Percentiles rank a stretch among this genome's conserved stretches.
These are phyloP conservation scores for Gisinianus flammeolus DNA, from an alignment of 2,888 invertebrate species.

Conservation along the genomic window DNA sequence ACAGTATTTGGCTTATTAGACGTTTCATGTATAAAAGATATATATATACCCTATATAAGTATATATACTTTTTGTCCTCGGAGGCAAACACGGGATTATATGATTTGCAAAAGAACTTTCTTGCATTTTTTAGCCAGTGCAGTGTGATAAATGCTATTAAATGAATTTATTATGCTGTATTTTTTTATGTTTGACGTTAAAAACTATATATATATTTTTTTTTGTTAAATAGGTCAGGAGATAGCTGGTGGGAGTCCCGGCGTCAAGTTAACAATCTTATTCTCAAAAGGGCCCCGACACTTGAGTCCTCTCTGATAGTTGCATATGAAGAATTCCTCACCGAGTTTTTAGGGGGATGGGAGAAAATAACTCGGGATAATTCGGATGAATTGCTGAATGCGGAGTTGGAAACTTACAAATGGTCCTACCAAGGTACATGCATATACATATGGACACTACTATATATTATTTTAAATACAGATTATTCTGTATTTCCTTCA, in stretches of 20 bases:
- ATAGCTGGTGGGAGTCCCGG: slow-evolving; percentile 8
- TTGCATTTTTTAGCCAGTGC: too few species aligned
- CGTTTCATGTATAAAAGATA: too few species aligned
- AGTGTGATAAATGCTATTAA: too few species aligned
- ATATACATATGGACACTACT: too few species aligned
- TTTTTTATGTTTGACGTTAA: background rate
- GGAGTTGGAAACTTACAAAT: background rate
- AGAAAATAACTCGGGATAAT: background rate
- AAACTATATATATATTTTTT: background rate
- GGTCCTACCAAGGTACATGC: background rate
- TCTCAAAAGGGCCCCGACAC: slow-evolving; percentile 63
- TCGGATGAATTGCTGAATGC: background rate
- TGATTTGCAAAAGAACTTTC: too few species aligned
- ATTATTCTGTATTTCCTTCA: background rate
- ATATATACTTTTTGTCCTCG: too few species aligned
- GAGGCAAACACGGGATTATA: too few species aligned
- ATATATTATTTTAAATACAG: too few species aligned
- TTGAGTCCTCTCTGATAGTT: slow-evolving; percentile 61
- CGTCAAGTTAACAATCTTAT: background rate
- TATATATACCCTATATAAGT: too few species aligned
- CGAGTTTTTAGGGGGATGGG: slow-evolving; percentile 2
- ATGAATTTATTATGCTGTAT: background rate
- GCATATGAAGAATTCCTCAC: slow-evolving; percentile 20
- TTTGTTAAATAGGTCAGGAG: slow-evolving; percentile 14
- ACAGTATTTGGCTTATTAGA: too few species aligned